Base-by-base conservation (phyloP, 2,888 invertebrate species). In the Augiades crinisus region DNA sequence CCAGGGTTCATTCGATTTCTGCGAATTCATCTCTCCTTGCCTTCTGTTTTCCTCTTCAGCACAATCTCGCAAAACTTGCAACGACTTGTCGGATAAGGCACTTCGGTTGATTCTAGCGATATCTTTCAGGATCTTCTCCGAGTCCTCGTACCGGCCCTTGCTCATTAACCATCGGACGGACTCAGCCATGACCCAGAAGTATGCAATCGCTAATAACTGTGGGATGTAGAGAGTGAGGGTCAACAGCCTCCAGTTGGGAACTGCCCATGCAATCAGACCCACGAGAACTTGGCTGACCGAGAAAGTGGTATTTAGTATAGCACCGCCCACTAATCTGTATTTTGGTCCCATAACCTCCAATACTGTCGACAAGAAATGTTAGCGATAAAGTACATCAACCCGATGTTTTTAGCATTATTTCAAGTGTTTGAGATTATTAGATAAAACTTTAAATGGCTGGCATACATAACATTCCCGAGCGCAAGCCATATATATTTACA, bases 281-380 rank as follows among this genome's bases (percentile, higher is more conserved):
- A 93, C 70, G 1, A 91, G 61, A 24, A 92, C 87, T 78, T 93
- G 93, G 0, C 94, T 94, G 6, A 92, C 53, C 0, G 93, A 91
- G 66, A 93, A 94, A 65, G 92, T 92, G 22, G 92, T 89, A 40
- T 92, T 91, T 16, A 93, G 84, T 46, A 93, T 75, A 10, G 92
- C 92, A 37, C 94, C 92, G n/a, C 91, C 92, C 13, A 93, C 70
- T 1, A 94, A 93, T 40, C 94, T 85, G 27, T 91, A 90, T 37
- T 90, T 90, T 5, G 93, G 92, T 0, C 93, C 93, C 5, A 94
- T 92, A 59, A 94, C 75, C 73, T 95, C 95, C 62, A 94, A 90
- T 19, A 91, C 93, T 93, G 67, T 30, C 27, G 17, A 47, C 24
- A 38, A 30, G 5, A 30, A 12, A 30, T 1, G 30, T 30, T 4